Percentiles rank a stretch among this genome's conserved stretches.
These are phyloP conservation scores for Hyperoplus immaculatus DNA, from an alignment of 2,797 vertebrate species.

Conservation along the genomic window DNA sequence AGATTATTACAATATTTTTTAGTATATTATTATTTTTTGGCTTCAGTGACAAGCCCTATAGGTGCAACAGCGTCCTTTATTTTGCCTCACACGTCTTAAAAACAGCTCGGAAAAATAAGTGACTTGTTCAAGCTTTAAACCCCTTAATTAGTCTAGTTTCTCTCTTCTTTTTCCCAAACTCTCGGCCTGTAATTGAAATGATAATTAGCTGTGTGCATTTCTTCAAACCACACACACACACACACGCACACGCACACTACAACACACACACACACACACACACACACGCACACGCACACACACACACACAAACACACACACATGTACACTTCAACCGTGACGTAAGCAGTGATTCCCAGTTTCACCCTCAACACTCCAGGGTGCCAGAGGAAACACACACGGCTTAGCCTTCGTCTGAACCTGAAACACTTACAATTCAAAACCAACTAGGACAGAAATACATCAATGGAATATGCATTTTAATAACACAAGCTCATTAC, in stretches of 20 bases:
- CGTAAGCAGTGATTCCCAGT: conserved; percentile 15
- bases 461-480: conserved; percentile 32
- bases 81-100: background rate
- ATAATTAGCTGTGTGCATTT: conserved; percentile 9
- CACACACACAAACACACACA: no score
- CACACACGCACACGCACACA: no score
- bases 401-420: conserved; percentile 53
- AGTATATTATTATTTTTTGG: no score
- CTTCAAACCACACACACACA: no score
- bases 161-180: conserved; percentile 10
- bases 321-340: conserved; percentile 9
- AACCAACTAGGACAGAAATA: conserved; percentile 4
- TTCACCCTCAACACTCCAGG: conserved; percentile 18
- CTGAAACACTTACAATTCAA: conserved; percentile 1
- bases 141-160: background rate
- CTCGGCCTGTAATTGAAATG: conserved; percentile 31
- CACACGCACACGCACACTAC: no score
- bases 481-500: conserved; percentile 26
- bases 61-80: no score
- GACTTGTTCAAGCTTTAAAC: background rate
- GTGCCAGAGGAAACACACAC: conserved; percentile 11
- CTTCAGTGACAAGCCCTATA: no score
- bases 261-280: no score
- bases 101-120: background rate
- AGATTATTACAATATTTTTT: no score